Conservation (phyloP, 2,888 invertebrate species). For the Aplocera efformata region DNA sequence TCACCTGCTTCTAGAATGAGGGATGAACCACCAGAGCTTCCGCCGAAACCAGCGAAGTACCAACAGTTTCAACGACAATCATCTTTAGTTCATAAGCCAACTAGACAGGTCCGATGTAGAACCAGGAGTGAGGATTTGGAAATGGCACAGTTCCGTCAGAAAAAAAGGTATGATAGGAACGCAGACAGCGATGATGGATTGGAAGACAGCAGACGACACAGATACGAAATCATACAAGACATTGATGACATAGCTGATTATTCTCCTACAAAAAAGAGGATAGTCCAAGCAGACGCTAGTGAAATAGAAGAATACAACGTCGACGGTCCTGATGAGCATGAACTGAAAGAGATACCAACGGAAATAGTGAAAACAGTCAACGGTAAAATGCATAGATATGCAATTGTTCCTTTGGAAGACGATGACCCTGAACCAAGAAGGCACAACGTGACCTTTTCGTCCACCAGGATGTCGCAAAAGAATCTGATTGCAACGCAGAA, state of each 20-base stretch:
- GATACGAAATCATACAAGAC: conserved; percentile 80
- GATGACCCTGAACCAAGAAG: conserved; percentile 70
- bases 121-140: conserved; percentile 70
- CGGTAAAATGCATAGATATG: conserved; percentile 80
- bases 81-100: conserved; percentile 76
- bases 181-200: conserved; percentile 58
- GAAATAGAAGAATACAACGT: conserved; percentile 78
- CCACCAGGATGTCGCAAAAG: conserved; percentile 74
- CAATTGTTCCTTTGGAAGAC: conserved; percentile 80
- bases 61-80: conserved; percentile 65
- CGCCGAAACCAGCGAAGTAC: conserved; percentile 68
- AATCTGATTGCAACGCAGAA: conserved; percentile 87
- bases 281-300: conserved; percentile 65
- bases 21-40: conserved; percentile 68
- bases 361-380: conserved; percentile 83
- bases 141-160: conserved; percentile 67
- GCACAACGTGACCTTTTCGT: conserved; percentile 63
- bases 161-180: conserved; percentile 53
- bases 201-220: conserved; percentile 59
- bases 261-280: conserved; percentile 73
- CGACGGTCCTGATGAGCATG: conserved; percentile 74
- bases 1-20: conserved; percentile 45
- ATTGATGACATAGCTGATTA: conserved; percentile 61
- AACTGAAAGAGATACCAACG: conserved; percentile 79
- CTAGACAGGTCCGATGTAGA: conserved; percentile 52